Evolutionary conservation across 2,888 invertebrate species (phyloP).

Genomic region (Cryptus viduatorius): DNA sequence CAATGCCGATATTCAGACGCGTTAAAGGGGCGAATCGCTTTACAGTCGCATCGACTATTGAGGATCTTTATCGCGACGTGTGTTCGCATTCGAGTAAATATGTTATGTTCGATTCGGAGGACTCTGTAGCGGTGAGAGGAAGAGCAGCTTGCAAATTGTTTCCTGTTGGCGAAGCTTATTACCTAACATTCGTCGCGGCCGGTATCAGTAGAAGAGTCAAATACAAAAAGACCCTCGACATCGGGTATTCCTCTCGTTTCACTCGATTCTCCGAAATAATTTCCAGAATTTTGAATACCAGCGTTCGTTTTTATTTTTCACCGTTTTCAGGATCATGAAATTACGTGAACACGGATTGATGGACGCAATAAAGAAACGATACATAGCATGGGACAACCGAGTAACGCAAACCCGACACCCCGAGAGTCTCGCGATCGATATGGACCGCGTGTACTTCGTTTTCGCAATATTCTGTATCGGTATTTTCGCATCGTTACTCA

Average conservation of each 20-base stretch:
- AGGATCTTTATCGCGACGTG: neutral
- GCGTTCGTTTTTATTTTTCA: neutral
- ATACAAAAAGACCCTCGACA: constrained; percentile 35
- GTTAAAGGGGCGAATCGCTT: constrained; percentile 13
- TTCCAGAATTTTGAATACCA: neutral
- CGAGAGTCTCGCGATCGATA: constrained; percentile 54
- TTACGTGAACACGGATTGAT: constrained; percentile 48
- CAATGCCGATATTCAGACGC: constrained; percentile 9
- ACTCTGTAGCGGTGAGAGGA: constrained; percentile 14
- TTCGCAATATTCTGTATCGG: constrained; percentile 63
- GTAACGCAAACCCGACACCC: neutral
- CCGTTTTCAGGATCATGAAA: constrained; percentile 53
- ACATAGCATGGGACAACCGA: neutral
- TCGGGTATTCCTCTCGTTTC: constrained; percentile 35
- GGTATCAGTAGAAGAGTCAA: constrained; percentile 26
- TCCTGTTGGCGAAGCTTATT: constrained; percentile 16
- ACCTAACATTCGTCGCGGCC: neutral
- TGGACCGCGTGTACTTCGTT: constrained; percentile 66
- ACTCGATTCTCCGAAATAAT: neutral
- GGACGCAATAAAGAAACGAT: constrained; percentile 40
- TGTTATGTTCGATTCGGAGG: constrained; percentile 45
- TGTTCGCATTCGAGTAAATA: constrained; percentile 40
- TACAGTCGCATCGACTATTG: neutral
- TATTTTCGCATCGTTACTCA: constrained; percentile 45
- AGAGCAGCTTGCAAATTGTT: neutral